Conservation (phyloP, 2,113 vertebrate genomes). For the Mesembrinibis cayennensis region DNA sequence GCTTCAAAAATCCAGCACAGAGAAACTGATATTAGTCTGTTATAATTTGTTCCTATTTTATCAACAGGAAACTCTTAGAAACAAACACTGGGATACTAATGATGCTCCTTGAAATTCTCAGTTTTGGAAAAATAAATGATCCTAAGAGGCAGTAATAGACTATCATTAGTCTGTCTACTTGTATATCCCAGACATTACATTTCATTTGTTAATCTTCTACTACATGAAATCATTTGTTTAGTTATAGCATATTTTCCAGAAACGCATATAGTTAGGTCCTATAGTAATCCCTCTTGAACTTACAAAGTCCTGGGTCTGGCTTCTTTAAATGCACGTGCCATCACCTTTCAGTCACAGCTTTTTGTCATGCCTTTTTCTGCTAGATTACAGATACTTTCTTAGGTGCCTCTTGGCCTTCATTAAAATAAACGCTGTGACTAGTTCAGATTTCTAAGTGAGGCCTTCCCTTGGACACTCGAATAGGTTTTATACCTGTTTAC, state of each 20-base stretch:
- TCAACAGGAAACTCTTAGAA: conserved; percentile 15
- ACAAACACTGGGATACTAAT: not conserved
- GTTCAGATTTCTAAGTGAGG: not conserved
- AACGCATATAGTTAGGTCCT: not conserved
- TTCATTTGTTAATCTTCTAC: not conserved
- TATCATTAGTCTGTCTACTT: not conserved
- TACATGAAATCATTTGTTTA: not conserved
- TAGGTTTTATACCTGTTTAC: not conserved
- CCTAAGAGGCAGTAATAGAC: not conserved
- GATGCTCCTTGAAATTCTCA: not conserved
- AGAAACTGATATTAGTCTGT: not conserved
- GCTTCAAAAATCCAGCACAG: not conserved
- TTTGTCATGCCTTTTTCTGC: not conserved
- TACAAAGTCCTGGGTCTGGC: not conserved
- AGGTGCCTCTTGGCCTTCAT: not conserved
- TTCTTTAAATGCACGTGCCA: not conserved
- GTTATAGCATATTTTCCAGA: not conserved
- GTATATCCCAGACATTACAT: not conserved
- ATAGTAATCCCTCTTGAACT: not conserved
- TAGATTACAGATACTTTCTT: not conserved
- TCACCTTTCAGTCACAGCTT: not conserved
- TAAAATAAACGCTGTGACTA: not conserved
- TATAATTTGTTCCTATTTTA: not conserved
- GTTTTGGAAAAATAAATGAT: conserved; percentile 10
- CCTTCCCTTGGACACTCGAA: not conserved